These are phyloP conservation scores for Zaprionus obscuricornis DNA, from an alignment of 2,888 invertebrate genomes.

Conservation along the genomic window DNA sequence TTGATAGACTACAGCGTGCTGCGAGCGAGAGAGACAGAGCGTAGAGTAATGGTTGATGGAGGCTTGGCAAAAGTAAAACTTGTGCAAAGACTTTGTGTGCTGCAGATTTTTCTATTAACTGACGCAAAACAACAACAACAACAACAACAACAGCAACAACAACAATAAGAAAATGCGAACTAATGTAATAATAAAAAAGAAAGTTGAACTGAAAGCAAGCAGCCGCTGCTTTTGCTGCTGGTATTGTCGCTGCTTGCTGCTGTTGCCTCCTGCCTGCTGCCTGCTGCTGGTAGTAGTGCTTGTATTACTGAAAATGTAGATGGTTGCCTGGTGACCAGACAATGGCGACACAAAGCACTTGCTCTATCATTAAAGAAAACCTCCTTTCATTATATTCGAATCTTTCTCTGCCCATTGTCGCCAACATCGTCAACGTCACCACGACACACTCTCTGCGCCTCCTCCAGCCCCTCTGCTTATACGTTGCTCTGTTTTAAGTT, in stretches of 20 bases:
- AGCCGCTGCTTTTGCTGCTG: slow-evolving; percentile 1
- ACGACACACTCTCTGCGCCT: too few relatives aligned
- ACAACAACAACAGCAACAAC: slow-evolving; percentile 26
- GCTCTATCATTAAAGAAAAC: too few relatives aligned
- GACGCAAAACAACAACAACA: slow-evolving; percentile 38
- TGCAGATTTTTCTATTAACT: slow-evolving; percentile 76
- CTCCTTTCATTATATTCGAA: slow-evolving; percentile 2
- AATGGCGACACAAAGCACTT: slow-evolving; percentile 51
- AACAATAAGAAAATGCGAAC: slow-evolving; percentile 35
- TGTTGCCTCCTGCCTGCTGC: not conserved
- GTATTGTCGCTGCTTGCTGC: too few relatives aligned
- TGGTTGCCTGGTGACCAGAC: slow-evolving; percentile 47
- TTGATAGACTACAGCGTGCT: not conserved
- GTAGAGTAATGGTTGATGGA: not conserved
- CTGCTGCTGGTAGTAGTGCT: slow-evolving; percentile 8
- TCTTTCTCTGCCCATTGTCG: not conserved
- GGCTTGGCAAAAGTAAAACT: slow-evolving; percentile 37
- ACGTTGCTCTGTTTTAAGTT: too few relatives aligned
- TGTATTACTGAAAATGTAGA: too few relatives aligned
- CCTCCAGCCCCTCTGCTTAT: too few relatives aligned
- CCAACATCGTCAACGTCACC: too few relatives aligned
- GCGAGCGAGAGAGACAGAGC: not conserved
- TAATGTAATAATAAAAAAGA: slow-evolving; percentile 69
- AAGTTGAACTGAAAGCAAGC: slow-evolving; percentile 53
- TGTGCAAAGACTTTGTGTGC: slow-evolving; percentile 61